These are phyloP conservation scores for Brachionus plicatilis DNA, from an alignment of 1,140 invertebrate species.

Conservation along the genomic window DNA sequence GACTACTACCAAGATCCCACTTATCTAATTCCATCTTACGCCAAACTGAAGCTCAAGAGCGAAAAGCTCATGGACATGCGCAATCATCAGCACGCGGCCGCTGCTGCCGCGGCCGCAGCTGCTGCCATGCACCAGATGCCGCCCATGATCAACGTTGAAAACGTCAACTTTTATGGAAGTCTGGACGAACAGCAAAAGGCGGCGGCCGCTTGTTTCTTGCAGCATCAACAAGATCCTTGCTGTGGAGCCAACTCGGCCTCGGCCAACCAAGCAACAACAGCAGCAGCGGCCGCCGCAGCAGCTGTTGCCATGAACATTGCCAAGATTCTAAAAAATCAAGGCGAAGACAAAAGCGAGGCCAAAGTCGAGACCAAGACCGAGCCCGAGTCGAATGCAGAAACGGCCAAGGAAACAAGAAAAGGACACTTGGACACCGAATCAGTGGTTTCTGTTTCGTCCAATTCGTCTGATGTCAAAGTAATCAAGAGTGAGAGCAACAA, in stretches of 20 bases:
- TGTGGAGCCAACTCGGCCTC: background rate
- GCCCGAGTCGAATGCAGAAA: background rate
- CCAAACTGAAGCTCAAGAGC: slow-evolving; percentile 15
- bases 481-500: background rate
- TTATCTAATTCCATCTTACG: background rate
- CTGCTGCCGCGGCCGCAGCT: background rate
- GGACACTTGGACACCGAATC: background rate
- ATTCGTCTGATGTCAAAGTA: background rate
- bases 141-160: slow-evolving; percentile 33
- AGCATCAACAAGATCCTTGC: background rate
- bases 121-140: slow-evolving; percentile 1
- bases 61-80: slow-evolving; percentile 17
- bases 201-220: background rate
- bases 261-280: background rate
- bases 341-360: background rate
- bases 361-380: background rate
- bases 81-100: background rate
- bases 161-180: slow-evolving; percentile 20
- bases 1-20: background rate
- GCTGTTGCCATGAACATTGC: slow-evolving; percentile 14
- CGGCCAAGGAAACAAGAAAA: background rate
- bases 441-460: background rate
- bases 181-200: slow-evolving; percentile 14
- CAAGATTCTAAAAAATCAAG: background rate
- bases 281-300: background rate